Evolutionary conservation across 2,888 invertebrate species (phyloP), one percentile per base, ranked within the genome.

Genomic region (Carabus problematicus): DNA sequence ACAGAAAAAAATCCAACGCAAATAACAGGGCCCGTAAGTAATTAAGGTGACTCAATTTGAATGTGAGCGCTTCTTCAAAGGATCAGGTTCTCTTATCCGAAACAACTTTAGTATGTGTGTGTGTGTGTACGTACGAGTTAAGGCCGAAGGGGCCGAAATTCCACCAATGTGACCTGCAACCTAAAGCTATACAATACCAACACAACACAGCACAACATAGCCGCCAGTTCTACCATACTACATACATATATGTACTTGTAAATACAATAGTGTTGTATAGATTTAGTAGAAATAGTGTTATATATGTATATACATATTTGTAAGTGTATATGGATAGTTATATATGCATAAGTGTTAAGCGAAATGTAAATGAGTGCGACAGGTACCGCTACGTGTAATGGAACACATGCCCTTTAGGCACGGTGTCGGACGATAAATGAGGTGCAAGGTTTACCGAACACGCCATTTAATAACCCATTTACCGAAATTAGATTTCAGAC

Each of bases 331-430:
- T 29, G n/a, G n/a, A n/a, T n/a, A n/a, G n/a, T n/a, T n/a, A n/a
- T n/a, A n/a, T n/a, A n/a, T n/a, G n/a, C n/a, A n/a, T n/a, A n/a
- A n/a, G 47, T 47, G 40, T 41, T 7, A 16, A 14, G 62, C 62
- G 63, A 74, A 75, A 76, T 74, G 72, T 74, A 72, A 74, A 74
- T 74, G 72, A 73, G 72, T 29, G 29, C 29, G 29, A 29, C 71
- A 73, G 72, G 74, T 76, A 76, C 76, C 76, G 76, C 75, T 76
- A 76, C 68, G 70, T 70, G 73, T 74, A 74, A 73, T 76, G 74
- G 73, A 71, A 72, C 71, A 69, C 63, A 59, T 64, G 67, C 71
- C 69, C 70, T 64, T 55, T 56, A 71, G 71, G 61, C 61, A 69
- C 60, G 43, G 71, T 60, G 67, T 47, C 68, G 71, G 68, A 47